Base-by-base conservation (phyloP, 2,113 vertebrate genomes). In the Symphodus melops region DNA sequence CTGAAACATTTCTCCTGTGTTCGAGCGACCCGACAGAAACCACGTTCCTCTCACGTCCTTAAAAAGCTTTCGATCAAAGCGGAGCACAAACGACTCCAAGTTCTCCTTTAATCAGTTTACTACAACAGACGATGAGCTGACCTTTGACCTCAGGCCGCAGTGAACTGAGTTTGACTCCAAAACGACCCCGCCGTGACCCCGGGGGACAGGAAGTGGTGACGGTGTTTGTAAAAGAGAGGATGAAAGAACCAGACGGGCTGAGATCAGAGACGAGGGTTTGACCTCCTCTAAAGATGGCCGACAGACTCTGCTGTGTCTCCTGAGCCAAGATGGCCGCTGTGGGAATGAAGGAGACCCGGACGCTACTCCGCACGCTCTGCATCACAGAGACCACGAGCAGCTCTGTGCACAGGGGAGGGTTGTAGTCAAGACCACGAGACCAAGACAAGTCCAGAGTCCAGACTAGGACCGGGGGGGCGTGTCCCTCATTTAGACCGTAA, bases 101-200 rank as follows among this genome's bases (percentile, higher is more conserved):
- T 25, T 19, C 11, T 14, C 57, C 4, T 81, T 86, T 72, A 68
- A 79, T 25, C 58, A 68, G 42, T 46, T 65, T 14, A 16, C 17
- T 54, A 62, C 62, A 59, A 82, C 9, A 68, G 66, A 56, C 19
- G 36, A 62, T 3, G 41, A 8, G 13, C 36, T 39, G 72, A 84
- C 81, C 77, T 65, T 53, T 80, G 70, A 86, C 67, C 66, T 58
- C 4, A 33, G 0, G 5, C 33, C 33, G 65, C 48, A 19, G 54
- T 0, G 78, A 77, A 83, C 88, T 46, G 65, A 20, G 6, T 80
- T 65, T 56, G 52, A 88, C 81, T 63, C 54, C 39, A 16, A 39
- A n/a, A 33, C 8, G 68, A 77, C 81, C 84, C 20, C 0, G 21
- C 25, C 10, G 0, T 62, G 64, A 82, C 72, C 81, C 69, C 2